phyloP scores from a whole-genome alignment of 1,140 invertebrate species.

The Trichoplusia ni region DNA sequence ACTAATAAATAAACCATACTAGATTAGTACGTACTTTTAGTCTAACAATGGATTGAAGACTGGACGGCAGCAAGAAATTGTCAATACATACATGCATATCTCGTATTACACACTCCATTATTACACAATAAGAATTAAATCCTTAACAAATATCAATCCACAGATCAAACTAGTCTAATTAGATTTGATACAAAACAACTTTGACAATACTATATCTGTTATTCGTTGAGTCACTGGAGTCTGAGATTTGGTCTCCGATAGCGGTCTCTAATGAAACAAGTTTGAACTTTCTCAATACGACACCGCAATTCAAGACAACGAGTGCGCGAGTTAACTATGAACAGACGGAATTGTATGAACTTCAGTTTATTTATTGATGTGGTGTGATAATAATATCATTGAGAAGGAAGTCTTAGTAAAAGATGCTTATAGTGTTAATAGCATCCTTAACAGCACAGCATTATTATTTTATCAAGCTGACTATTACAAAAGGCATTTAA shows the following conservation, averaged over 20 bases:
- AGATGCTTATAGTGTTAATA: too few relatives aligned
- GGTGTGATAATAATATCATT: too few relatives aligned
- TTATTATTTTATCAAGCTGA: too few relatives aligned
- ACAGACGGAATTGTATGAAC: background rate
- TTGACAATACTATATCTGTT: slow-evolving; percentile 12
- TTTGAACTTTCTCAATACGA: slow-evolving; percentile 11
- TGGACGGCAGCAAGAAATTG: too few relatives aligned
- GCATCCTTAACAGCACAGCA: too few relatives aligned
- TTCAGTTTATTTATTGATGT: too few relatives aligned
- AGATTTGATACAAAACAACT: slow-evolving; percentile 15
- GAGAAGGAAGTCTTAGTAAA: too few relatives aligned
- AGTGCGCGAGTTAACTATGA: background rate
- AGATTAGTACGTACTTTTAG: too few relatives aligned
- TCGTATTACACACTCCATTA: background rate
- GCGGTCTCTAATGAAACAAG: background rate
- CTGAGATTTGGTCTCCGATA: slow-evolving; percentile 13
- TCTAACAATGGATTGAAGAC: too few relatives aligned
- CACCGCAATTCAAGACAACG: background rate
- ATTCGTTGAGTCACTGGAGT: slow-evolving; percentile 17
- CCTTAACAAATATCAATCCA: background rate
- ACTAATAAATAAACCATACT: too few relatives aligned
- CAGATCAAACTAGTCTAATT: background rate
- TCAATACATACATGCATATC: background rate
- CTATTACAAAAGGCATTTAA: too few relatives aligned
- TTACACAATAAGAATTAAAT: background rate